phyloP scores from a whole-genome alignment of 2,797 vertebrate genomes.

The Falco columbarius region DNA sequence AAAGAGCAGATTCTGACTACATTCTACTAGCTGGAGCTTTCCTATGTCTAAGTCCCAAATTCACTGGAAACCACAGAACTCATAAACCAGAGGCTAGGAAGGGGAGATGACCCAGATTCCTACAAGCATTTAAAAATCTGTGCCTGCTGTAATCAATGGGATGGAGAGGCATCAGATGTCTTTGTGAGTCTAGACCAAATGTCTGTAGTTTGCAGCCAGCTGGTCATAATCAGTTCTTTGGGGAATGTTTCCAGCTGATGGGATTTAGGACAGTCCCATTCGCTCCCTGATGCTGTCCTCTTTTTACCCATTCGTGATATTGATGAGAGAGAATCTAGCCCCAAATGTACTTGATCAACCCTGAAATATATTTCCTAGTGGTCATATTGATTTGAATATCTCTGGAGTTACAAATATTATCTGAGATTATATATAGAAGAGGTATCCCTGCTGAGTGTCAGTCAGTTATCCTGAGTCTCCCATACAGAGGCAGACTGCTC shows the following conservation, averaged over 20 bases:
- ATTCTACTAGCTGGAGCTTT: background rate
- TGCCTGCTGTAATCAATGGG: slow-evolving; percentile 10
- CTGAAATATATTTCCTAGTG: background rate
- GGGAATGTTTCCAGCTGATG: slow-evolving; percentile 55
- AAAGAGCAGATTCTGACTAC: background rate
- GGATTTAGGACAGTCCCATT: slow-evolving; percentile 26
- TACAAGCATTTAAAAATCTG: background rate
- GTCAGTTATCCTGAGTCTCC: background rate
- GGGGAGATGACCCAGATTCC: slow-evolving; percentile 16
- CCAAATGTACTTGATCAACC: background rate
- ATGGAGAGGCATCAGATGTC: slow-evolving; percentile 5
- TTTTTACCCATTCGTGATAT: background rate
- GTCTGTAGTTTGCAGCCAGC: slow-evolving; percentile 49
- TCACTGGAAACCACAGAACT: background rate
- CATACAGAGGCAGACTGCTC: background rate
- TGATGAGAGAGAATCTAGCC: background rate
- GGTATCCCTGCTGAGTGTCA: background rate
- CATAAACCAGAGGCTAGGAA: background rate
- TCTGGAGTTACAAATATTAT: background rate
- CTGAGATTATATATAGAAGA: background rate
- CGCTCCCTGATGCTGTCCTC: background rate
- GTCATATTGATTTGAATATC: background rate
- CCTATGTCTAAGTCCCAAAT: background rate
- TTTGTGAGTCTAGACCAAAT: slow-evolving; percentile 38
- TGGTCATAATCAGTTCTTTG: slow-evolving; percentile 29